These are phyloP conservation scores for Syngnathus rostellatus DNA, from an alignment of 2,797 vertebrate genomes.

Conservation along the genomic window DNA sequence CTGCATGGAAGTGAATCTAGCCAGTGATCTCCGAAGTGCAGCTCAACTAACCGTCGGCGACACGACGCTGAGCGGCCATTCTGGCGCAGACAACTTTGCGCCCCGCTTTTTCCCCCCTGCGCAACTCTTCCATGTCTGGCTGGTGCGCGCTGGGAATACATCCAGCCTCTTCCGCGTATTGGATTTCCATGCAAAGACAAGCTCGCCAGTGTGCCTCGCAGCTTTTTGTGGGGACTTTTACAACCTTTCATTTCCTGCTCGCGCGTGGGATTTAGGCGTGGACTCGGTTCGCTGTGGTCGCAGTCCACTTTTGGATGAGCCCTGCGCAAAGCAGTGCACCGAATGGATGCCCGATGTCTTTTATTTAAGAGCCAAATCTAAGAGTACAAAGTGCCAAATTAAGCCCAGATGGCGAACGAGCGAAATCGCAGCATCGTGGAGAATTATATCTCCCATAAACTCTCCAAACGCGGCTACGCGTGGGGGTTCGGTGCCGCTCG, in stretches of 20 bases:
- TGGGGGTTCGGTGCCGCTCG: conserved; percentile 68
- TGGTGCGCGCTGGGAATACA: conserved; percentile 43
- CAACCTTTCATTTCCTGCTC: conserved; percentile 8
- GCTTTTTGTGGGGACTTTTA: conserved; percentile 26
- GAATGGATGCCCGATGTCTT: conserved; percentile 36
- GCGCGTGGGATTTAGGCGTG: conserved; percentile 23
- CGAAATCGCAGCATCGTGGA: conserved; percentile 86
- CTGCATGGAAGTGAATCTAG: conserved; percentile 36
- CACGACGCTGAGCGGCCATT: conserved; percentile 8
- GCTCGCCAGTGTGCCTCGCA: conserved; percentile 37
- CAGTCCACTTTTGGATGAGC: conserved; percentile 23
- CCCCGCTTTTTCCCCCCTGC: conserved; percentile 5
- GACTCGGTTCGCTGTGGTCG: conserved; percentile 17
- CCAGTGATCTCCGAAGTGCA: conserved; percentile 54
- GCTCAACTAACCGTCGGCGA: conserved; percentile 17
- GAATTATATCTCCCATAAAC: conserved; percentile 94
- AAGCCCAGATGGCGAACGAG: conserved; percentile 66
- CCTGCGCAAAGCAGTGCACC: conserved; percentile 21
- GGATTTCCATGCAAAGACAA: conserved; percentile 58
- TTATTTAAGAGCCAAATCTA: conserved; percentile 35
- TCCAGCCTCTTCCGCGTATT: conserved; percentile 66
- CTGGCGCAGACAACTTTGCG: conserved; percentile 34
- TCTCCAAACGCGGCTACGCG: conserved; percentile 84
- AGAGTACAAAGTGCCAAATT: conserved; percentile 43
- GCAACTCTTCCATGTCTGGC: conserved; percentile 31